Percentiles rank a stretch among this genome's conserved stretches.
Evolutionary conservation across 2,888 invertebrate genomes (phyloP).

Genomic region (Spodoptera picta): DNA sequence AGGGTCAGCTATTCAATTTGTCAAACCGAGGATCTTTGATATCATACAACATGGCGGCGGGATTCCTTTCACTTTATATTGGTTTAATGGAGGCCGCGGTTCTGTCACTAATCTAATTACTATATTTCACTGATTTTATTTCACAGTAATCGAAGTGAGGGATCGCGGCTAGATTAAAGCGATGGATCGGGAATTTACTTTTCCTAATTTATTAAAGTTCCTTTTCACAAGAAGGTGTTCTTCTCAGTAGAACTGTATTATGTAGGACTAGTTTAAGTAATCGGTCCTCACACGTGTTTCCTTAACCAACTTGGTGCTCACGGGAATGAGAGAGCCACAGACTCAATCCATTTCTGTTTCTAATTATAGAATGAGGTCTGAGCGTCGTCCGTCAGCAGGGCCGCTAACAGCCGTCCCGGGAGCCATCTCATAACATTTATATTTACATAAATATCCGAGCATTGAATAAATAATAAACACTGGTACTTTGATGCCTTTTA

Average conservation of each 20-base stretch:
- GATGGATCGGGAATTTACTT: conserved; percentile 21
- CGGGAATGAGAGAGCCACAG: too few relatives aligned
- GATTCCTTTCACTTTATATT: conserved; percentile 23
- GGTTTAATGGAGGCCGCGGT: conserved; percentile 23
- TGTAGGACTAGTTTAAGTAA: too few relatives aligned
- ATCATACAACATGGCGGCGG: conserved; percentile 6
- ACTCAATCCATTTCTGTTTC: conserved; percentile 1
- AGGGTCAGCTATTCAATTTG: conserved; percentile 30
- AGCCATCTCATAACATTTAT: conserved; percentile 8
- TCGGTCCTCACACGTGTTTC: too few relatives aligned
- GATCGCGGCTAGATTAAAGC: neutral
- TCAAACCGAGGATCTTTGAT: conserved; percentile 10
- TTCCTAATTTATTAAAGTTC: conserved; percentile 9
- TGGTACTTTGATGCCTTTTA: conserved; percentile 23
- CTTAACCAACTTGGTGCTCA: too few relatives aligned
- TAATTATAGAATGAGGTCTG: neutral
- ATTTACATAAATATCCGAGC: conserved; percentile 13
- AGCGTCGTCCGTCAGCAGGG: conserved; percentile 18
- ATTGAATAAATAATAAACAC: conserved; percentile 42
- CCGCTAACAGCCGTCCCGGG: conserved; percentile 12
- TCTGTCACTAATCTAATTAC: conserved; percentile 42
- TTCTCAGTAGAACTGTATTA: too few relatives aligned
- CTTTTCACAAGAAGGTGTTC: too few relatives aligned
- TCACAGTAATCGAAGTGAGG: conserved; percentile 6
- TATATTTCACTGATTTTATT: conserved; percentile 30